Evolutionary conservation across 2,113 vertebrate species (phyloP), one percentile per base, ranked within the genome.

Genomic region (Plecturocebus donacophilus): DNA sequence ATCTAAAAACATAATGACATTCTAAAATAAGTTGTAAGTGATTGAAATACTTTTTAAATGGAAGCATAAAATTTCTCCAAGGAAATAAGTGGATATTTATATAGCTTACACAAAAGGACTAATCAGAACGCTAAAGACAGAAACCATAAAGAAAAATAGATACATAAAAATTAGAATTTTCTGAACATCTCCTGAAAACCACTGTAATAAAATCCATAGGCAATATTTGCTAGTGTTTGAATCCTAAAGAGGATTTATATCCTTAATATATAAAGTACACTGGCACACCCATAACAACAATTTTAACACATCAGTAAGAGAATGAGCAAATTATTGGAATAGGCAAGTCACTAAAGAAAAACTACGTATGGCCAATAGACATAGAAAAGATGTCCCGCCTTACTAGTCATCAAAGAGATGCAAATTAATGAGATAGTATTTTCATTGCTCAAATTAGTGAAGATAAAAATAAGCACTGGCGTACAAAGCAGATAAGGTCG

Each of bases 91-190:
- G 13, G 91, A 54, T 96, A 42, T 73, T 90, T 87, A 81, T 52
- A 35, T 85, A 95, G 89, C 10, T 92, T 87, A 71, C 11, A 42
- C 25, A 73, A 79, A 82, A 66, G 52, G 61, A 88, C 73, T 66
- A 94, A 94, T 76, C 56, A 90, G 70, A 92, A 58, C 30, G 54
- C 54, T 76, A 17, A 94, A 90, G 23, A 71, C 45, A 84, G 35
- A 97, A 87, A 58, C 17, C 54, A 27, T 90, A 76, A 68, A 80
- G 47, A 66, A 91, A 97, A 96, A 79, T 52, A 91, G 12, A 52
- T 68, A 92, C 12, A 77, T 80, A 76, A 49, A 96, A 89, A 81
- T 64, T 21, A 25, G 76, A 81, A 79, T 80, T 90, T 93, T 94
- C 47, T 91, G 27, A 71, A 47, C 20, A 40, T 61, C 9, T 71